Evolutionary conservation across 1,140 invertebrate genomes (phyloP), one percentile per base, ranked within the genome.

Genomic region (Ceratosolen fusciceps): DNA sequence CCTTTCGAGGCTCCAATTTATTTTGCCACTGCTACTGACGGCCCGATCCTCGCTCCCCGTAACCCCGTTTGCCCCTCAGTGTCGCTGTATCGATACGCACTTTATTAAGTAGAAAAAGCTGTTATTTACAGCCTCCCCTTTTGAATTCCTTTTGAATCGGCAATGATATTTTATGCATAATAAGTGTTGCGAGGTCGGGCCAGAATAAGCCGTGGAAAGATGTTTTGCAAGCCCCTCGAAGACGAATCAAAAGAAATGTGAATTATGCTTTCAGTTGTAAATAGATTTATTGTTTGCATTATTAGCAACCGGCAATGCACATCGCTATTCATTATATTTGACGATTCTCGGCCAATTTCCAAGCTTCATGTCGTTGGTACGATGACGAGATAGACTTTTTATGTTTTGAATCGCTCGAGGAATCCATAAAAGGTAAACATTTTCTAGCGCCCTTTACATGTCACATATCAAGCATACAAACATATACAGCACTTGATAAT

Each of bases 91-190:
- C 26, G 68, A 54, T 26, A 21, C 68, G 47, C 21, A 24, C 71
- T 54, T 58, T 73, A 73, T 56, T 73, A 39, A 21, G 29, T 8
- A 37, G 71, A n/a, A 24, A 21, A 52, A 73, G 52, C 54, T 56
- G 49, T 73, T 73, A 43, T 58, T 73, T 58, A 73, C 54, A 37
- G n/a, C 49, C 39, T 12, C 10, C 29, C 7, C 68, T 21, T 43
- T 54, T 39, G 58, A 37, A 24, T 73, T 19, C 7, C 68, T 21
- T 43, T 54, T 39, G 58, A 37, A 24, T 73, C 49, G 49, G 37
- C 43, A 58, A 52, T 37, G 26, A n/a, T 73, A 73, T 73, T 29
- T n/a, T 72, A 52, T 72, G 24, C 26, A 52, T 52, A 52, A 21
- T 21, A 52, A 19, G 19, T 21, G 10, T 52, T 52, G 49, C 49